These are phyloP conservation scores for Leptura quadrifasciata DNA, from an alignment of 2,888 invertebrate genomes.

Conservation along the genomic window DNA sequence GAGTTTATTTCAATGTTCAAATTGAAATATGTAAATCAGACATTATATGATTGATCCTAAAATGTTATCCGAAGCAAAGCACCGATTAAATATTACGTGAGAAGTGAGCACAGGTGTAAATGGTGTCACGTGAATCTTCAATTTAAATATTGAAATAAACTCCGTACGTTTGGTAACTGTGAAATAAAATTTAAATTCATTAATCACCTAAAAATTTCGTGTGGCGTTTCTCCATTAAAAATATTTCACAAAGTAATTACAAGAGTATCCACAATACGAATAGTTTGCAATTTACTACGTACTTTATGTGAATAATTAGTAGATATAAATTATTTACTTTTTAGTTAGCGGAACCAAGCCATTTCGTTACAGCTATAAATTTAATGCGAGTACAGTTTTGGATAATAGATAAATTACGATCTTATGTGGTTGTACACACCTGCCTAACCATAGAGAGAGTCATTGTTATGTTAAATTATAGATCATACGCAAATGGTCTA, in stretches of 20 bases:
- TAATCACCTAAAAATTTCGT: background rate
- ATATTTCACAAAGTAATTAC: conserved; percentile 1
- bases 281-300: conserved; percentile 2
- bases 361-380: conserved; percentile 51
- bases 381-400: conserved; percentile 49
- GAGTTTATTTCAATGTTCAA: too few species aligned
- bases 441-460: conserved; percentile 40
- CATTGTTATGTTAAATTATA: conserved; percentile 30
- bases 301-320: conserved; percentile 35
- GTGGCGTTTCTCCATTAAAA: background rate
- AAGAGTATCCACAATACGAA: conserved; percentile 13
- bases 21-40: too few species aligned
- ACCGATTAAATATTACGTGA: too few species aligned
- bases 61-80: too few species aligned
- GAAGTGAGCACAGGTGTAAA: too few species aligned
- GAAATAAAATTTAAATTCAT: background rate
- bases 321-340: conserved; percentile 41
- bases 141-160: too few species aligned
- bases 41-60: too few species aligned
- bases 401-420: conserved; percentile 57
- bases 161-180: too few species aligned
- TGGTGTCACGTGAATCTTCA: too few species aligned
- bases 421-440: conserved; percentile 49
- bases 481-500: conserved; percentile 5
- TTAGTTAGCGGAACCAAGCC: conserved; percentile 34